A percentile compares a stretch with the other conserved stretches of the same genome.
phyloP scores from a whole-genome alignment of 1,140 invertebrate species.

The Grapholita molesta region DNA sequence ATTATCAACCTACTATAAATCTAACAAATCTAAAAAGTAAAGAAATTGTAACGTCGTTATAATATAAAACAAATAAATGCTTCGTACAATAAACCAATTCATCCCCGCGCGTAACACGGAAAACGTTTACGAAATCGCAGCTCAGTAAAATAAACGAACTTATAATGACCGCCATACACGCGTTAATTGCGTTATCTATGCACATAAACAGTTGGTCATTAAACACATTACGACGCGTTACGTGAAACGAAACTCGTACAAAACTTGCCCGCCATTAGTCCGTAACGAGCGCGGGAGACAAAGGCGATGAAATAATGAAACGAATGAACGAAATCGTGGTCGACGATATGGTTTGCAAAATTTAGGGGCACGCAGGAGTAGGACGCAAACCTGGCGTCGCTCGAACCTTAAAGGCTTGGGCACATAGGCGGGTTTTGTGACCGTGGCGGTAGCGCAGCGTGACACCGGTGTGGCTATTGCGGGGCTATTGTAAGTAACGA shows the following conservation, averaged over 20 bases:
- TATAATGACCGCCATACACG: constrained; percentile 1
- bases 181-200: constrained; percentile 22
- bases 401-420: too few species aligned
- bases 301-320: not conserved
- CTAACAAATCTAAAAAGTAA: not conserved
- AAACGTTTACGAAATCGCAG: constrained; percentile 1
- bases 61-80: not conserved
- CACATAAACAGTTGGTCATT: constrained; percentile 36
- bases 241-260: constrained; percentile 34
- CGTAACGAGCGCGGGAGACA: constrained; percentile 9
- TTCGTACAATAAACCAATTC: not conserved
- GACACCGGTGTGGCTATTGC: too few species aligned
- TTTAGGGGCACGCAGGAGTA: not conserved
- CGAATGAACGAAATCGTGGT: not conserved
- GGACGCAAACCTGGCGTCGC: too few species aligned
- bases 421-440: too few species aligned
- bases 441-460: too few species aligned
- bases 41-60: not conserved
- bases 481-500: too few species aligned
- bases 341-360: not conserved
- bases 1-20: not conserved
- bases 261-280: constrained; percentile 30
- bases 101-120: not conserved
- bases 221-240: constrained; percentile 34
- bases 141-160: constrained; percentile 5